Percentiles rank a stretch among this genome's conserved stretches.
These are phyloP conservation scores for Sebastes baramenuke DNA, from an alignment of 2,797 vertebrate species.

Conservation along the genomic window DNA sequence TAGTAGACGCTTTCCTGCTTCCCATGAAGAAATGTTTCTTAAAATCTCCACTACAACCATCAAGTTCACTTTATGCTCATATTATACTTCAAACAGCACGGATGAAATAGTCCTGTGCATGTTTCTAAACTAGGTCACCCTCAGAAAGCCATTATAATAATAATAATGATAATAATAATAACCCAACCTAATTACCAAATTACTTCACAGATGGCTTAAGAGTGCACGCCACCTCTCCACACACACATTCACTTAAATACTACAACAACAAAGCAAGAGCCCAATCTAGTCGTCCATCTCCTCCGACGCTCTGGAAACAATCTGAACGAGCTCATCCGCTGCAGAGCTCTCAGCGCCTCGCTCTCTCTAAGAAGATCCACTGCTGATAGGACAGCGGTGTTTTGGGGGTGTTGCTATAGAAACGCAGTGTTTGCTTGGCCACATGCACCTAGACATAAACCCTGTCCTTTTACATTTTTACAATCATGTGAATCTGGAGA, in stretches of 20 bases:
- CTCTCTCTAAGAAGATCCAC: background rate
- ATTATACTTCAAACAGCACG: background rate
- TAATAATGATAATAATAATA: slow-evolving; percentile 5
- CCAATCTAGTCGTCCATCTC: slow-evolving; percentile 28
- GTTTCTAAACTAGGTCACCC: slow-evolving; percentile 27
- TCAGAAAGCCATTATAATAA: background rate
- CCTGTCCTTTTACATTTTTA: slow-evolving; percentile 5
- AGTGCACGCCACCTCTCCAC: background rate
- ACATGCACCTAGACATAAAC: background rate
- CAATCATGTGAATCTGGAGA: background rate
- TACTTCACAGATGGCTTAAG: slow-evolving; percentile 30
- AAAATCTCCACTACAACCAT: background rate
- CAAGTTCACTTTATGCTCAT: background rate
- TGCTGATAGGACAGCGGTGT: background rate
- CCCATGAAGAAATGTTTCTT: background rate
- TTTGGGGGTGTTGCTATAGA: slow-evolving; percentile 31
- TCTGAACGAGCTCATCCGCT: slow-evolving; percentile 24
- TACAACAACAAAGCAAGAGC: slow-evolving; percentile 21
- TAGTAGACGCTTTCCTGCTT: background rate
- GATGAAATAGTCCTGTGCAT: background rate
- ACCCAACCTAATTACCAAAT: slow-evolving; percentile 40
- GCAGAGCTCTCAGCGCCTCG: background rate
- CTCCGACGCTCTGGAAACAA: slow-evolving; percentile 33
- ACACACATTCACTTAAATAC: background rate
- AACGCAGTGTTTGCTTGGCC: background rate